phyloP scores from a whole-genome alignment of 2,888 invertebrate genomes.

The Steromphala cineraria region DNA sequence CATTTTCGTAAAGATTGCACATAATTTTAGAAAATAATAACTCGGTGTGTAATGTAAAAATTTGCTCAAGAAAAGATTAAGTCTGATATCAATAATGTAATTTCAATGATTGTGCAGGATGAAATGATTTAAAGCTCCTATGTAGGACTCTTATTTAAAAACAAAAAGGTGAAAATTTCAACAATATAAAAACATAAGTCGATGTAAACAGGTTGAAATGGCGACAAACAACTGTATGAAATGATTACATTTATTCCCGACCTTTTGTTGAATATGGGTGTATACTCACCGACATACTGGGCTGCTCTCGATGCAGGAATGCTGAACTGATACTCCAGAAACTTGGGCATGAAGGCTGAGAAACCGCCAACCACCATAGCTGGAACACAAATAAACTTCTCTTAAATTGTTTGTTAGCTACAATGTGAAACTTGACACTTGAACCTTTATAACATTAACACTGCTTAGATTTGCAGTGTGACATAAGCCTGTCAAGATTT shows the following conservation, averaged over 20 bases:
- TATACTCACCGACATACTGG: slow-evolving; percentile 77
- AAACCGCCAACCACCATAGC: slow-evolving; percentile 71
- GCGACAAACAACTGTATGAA: background rate
- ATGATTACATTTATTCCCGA: too few relatives aligned
- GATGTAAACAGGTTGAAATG: background rate
- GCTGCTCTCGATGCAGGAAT: slow-evolving; percentile 68
- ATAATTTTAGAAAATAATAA: too few relatives aligned
- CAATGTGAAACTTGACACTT: too few relatives aligned
- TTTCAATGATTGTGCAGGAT: too few relatives aligned
- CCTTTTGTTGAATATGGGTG: background rate
- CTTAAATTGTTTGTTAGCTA: too few relatives aligned
- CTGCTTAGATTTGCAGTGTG: too few relatives aligned
- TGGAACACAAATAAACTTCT: slow-evolving; percentile 37
- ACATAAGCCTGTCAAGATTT: too few relatives aligned
- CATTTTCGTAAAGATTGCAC: too few relatives aligned
- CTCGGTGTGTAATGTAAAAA: background rate
- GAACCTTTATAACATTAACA: too few relatives aligned
- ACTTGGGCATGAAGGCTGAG: slow-evolving; percentile 73
- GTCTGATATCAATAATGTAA: background rate
- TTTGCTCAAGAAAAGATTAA: background rate
- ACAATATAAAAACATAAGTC: background rate
- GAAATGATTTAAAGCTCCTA: too few relatives aligned
- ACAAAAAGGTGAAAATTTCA: too few relatives aligned
- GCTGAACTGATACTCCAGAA: slow-evolving; percentile 72
- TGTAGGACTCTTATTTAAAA: too few relatives aligned